phyloP scores from a whole-genome alignment of 2,113 vertebrate species.

The Nothobranchius furzeri region DNA sequence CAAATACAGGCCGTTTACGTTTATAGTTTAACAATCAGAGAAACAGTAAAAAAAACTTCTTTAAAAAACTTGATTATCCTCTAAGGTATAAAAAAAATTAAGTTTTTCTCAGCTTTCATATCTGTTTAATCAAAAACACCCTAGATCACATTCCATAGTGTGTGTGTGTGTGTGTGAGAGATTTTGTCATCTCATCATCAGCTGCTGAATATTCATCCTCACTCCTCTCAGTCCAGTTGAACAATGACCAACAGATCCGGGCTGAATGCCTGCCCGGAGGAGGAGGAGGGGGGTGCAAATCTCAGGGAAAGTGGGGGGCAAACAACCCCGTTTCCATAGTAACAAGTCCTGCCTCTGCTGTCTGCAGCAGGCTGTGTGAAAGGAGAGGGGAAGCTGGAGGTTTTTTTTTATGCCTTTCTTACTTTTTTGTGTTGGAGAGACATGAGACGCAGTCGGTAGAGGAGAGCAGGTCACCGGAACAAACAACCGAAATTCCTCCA shows the following conservation, averaged over 20 bases:
- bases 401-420: constrained; percentile 1
- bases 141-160: no score
- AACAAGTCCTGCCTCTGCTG: constrained; percentile 77
- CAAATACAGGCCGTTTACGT: no score
- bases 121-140: no score
- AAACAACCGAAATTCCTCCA: constrained; percentile 36
- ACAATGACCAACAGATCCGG: constrained; percentile 67
- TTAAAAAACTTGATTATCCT: no score
- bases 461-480: constrained; percentile 63
- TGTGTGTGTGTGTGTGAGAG: constrained; percentile 2
- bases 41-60: no score
- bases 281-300: constrained; percentile 37
- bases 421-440: constrained; percentile 59
- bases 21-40: no score
- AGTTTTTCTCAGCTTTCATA: no score
- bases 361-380: constrained; percentile 58
- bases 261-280: constrained; percentile 52
- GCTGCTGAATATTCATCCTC: constrained; percentile 71
- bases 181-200: constrained; percentile 25
- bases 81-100: no score
- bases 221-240: constrained; percentile 39
- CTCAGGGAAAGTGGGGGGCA: constrained; percentile 67
- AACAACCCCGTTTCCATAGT: constrained; percentile 73
- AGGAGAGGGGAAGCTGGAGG: constrained; percentile 63
- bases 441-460: constrained; percentile 66